These are phyloP conservation scores for Manis crassicaudata DNA, from an alignment of 2,797 vertebrate species.

Conservation along the genomic window DNA sequence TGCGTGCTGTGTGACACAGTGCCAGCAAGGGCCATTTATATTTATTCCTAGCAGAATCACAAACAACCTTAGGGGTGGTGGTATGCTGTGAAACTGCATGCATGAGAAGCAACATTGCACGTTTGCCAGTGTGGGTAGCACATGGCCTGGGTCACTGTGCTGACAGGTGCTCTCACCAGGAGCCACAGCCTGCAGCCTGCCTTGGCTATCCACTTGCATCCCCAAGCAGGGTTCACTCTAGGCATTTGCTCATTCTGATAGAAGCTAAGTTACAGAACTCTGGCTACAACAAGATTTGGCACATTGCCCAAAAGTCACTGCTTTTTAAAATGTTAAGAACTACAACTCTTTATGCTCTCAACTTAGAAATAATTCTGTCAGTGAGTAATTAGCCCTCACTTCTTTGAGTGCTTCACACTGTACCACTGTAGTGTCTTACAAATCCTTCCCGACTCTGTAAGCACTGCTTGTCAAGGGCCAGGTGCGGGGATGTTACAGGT, in stretches of 20 bases:
- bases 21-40: neutral
- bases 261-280: constrained; percentile 10
- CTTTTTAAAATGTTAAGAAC: constrained; percentile 27
- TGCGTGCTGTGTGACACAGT: neutral
- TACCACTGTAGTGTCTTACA: neutral
- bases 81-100: neutral
- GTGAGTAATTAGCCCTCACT: neutral
- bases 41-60: neutral
- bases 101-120: neutral
- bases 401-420: neutral
- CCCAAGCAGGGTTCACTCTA: neutral
- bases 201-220: neutral
- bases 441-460: neutral
- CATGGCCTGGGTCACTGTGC: neutral
- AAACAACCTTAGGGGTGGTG: neutral
- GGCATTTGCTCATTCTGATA: neutral
- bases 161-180: neutral
- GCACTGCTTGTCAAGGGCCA: neutral
- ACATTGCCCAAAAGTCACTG: neutral
- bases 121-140: neutral
- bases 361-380: constrained; percentile 39
- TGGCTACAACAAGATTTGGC: neutral
- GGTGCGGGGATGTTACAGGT: neutral
- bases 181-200: neutral
- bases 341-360: neutral